Conservation (phyloP, 2,113 vertebrate genomes). For the Archilochus colubris region DNA sequence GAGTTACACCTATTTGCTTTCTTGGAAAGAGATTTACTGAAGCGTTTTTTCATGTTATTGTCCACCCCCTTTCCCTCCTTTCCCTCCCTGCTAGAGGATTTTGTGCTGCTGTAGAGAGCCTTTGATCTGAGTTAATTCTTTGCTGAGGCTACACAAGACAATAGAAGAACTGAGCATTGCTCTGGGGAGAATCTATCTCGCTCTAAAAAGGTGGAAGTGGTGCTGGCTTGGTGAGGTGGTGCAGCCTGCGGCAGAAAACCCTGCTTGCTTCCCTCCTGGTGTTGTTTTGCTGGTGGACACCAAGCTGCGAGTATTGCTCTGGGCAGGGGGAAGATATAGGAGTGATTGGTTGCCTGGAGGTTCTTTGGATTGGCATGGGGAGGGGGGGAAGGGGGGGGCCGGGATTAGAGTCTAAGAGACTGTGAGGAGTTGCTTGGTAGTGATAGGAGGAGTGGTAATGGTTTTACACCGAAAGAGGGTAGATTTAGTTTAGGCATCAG, state of each 20-base stretch:
- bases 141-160: neutral
- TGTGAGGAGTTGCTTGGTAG: neutral
- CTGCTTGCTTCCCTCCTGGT: neutral
- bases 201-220: fast-evolving
- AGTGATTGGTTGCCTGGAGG: neutral
- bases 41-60: slow-evolving; percentile 9
- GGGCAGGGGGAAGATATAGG: neutral
- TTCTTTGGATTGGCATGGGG: neutral
- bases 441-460: no score
- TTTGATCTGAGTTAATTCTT: slow-evolving; percentile 56
- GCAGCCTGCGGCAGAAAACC: neutral
- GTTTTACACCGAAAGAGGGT: no score
- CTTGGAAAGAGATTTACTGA: slow-evolving; percentile 38
- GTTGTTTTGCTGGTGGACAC: neutral
- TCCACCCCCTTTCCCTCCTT: neutral
- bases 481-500: no score
- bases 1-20: neutral
- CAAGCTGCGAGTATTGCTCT: neutral
- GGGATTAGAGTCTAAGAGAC: neutral
- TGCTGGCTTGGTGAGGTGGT: neutral
- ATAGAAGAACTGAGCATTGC: neutral
- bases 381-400: no score
- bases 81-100: neutral
- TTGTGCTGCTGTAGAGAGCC: neutral
- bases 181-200: neutral